phyloP scores from a whole-genome alignment of 37 sponge, comb jelly and placozoan genomes.

The Aphrocallistes beatrix region DNA sequence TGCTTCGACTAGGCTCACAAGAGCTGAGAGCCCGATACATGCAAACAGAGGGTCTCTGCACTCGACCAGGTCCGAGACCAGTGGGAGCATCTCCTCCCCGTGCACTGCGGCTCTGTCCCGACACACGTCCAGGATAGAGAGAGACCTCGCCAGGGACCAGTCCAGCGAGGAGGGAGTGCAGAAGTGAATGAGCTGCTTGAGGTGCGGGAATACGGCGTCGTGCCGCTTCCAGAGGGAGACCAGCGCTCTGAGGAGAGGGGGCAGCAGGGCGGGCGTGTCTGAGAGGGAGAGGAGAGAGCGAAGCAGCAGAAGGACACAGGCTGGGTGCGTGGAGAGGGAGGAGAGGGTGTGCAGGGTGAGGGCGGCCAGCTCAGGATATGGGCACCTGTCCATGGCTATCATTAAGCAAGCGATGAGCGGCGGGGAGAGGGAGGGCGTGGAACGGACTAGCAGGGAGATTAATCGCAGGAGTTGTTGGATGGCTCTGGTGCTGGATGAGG shows the following conservation, averaged over 20 bases:
- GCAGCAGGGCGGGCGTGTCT: neutral
- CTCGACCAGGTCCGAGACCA: neutral
- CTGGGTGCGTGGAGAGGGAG: neutral
- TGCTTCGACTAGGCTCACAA: neutral
- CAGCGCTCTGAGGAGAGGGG: neutral
- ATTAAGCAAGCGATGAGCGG: neutral
- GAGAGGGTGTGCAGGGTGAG: neutral
- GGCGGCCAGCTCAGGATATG: neutral
- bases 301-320: neutral
- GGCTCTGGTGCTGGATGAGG: neutral
- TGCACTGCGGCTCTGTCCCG: neutral
- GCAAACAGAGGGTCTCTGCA: neutral
- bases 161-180: neutral
- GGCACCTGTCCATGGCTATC: constrained; percentile 6
- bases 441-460: neutral
- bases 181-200: neutral
- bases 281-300: neutral
- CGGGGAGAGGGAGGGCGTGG: neutral
- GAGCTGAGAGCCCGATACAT: neutral
- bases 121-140: neutral
- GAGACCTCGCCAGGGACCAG: neutral
- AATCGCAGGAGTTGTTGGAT: neutral
- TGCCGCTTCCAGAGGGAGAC: neutral
- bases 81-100: neutral
- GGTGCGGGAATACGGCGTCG: neutral